These are phyloP conservation scores for Nestor notabilis DNA, from an alignment of 2,113 vertebrate genomes.

Conservation along the genomic window DNA sequence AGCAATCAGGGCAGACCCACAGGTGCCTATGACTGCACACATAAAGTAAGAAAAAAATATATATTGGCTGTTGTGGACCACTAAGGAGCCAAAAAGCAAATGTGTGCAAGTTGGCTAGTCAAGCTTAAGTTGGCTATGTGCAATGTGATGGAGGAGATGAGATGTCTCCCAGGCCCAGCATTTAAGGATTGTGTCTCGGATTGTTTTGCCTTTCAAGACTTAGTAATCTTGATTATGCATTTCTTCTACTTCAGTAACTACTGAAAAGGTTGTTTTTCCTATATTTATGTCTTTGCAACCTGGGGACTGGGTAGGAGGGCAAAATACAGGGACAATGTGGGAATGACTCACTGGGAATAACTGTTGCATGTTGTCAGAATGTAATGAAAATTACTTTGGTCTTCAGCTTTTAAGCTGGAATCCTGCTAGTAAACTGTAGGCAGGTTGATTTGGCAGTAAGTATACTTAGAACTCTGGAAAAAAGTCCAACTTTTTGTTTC, in stretches of 20 bases:
- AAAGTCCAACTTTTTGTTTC: neutral
- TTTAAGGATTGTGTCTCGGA: neutral
- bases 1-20: neutral
- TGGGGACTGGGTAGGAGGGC: neutral
- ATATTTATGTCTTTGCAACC: neutral
- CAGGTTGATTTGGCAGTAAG: neutral
- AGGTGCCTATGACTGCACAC: accelerated
- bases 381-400: neutral
- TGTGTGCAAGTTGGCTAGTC: neutral
- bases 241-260: neutral
- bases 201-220: neutral
- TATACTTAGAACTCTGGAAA: neutral
- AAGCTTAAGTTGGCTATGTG: neutral
- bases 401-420: neutral
- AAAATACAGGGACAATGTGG: neutral
- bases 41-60: neutral
- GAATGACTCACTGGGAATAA: neutral
- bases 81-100: neutral
- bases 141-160: neutral
- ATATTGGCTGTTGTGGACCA: neutral
- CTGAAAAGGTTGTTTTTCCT: neutral
- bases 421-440: neutral
- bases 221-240: neutral
- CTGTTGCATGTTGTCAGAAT: neutral
- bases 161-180: accelerated